These are phyloP conservation scores for Rafetus swinhoei DNA, from an alignment of 2,113 vertebrate species.

Conservation along the genomic window DNA sequence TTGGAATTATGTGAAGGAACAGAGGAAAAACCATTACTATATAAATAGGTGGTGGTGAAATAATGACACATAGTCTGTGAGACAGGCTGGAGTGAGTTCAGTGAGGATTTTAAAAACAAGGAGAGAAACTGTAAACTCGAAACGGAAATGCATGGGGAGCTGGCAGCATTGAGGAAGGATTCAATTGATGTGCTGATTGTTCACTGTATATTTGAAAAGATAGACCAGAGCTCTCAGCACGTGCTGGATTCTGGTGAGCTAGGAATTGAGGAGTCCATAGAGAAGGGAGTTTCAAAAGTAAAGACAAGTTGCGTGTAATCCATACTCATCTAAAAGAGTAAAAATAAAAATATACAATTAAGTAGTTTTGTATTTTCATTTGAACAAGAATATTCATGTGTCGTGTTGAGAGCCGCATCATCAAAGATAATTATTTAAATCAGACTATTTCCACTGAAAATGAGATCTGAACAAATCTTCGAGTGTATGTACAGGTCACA, in stretches of 20 bases:
- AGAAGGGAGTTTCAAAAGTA: neutral
- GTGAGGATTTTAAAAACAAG: neutral
- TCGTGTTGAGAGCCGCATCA: neutral
- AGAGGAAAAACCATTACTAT: neutral
- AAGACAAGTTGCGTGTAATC: neutral
- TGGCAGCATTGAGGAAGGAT: neutral
- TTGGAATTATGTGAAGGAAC: neutral
- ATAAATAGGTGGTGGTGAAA: neutral
- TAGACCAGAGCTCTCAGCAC: neutral
- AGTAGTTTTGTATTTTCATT: neutral
- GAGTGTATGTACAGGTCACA: neutral
- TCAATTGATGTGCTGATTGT: neutral
- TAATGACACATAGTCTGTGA: neutral
- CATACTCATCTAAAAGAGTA: neutral
- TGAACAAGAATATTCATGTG: neutral
- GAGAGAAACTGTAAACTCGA: neutral
- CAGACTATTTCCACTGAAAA: neutral
- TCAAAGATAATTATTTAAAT: constrained; percentile 20
- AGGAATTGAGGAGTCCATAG: neutral
- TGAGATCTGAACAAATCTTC: neutral
- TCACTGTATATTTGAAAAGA: neutral
- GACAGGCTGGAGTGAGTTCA: neutral
- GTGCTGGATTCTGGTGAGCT: neutral
- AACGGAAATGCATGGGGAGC: neutral
- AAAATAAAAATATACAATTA: neutral